Base-by-base conservation (phyloP, 2,888 invertebrate genomes). In the Ellobium chinense region DNA sequence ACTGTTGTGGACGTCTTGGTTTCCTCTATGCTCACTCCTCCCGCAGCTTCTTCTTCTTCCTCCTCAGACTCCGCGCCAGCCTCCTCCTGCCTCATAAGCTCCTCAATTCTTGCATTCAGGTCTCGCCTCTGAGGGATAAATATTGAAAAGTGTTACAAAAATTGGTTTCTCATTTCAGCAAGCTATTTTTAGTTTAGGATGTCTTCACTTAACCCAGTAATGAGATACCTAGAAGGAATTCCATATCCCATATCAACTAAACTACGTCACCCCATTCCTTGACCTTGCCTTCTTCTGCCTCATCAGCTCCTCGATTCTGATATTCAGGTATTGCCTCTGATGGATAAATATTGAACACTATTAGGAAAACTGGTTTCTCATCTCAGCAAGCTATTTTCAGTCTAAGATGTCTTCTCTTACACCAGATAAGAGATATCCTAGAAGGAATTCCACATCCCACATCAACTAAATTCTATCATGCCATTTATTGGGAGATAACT, bases 31-130 rank as follows among this genome's bases (percentile, higher is more conserved):
- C 78, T 70, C 39, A 78, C 69, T 21, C 72, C 77, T n/a, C 79
- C 82, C 27, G 68, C 65, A 1, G 69, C 76, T 3, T n/a, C 60
- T 18, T 82, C 84, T 18, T 80, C 83, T 18, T 80, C 78, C 66
- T 69, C 81, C 1, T 70, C 74, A 36, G 83, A 69, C 27, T 83
- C 86, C 27, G 80, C 85, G 18, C 88, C 88, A 9, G 73, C 79
- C 34, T 79, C 58, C 39, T 79, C 79, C 29, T 63, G 73, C 65
- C 89, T 86, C 62, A 92, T 92, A 69, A 92, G 90, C 76, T 89
- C 90, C 9, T 90, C 89, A 62, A 92, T 92, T 66, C 92, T 83
- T 0, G 90, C 92, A 85, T 92, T 91, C n/a, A 92, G 84, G 69
- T 91, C 91, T 68, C 89, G 83, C 31, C 91, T 87, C 77, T 91